Base-by-base conservation (phyloP, 2,888 invertebrate genomes). In the Vanessa cardui region DNA sequence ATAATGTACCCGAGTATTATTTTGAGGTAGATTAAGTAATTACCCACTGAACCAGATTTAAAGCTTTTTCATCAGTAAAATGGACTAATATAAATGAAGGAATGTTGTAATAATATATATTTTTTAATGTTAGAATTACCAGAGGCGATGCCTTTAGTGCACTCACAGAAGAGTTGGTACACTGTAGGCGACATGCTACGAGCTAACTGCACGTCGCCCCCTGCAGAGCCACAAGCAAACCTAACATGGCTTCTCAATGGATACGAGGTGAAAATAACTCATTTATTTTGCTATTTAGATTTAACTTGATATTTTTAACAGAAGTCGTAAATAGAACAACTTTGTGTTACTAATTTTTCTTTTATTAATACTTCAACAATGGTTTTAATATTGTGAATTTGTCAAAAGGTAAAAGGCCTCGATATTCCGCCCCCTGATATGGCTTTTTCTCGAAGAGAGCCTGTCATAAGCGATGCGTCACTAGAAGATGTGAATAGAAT, bases 211-310 rank as follows among this genome's bases (percentile, higher is more conserved):
- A 94, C 95, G 18, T 94, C 95, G 6, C 93, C 94, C 15, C 94
- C 94, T 9, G 94, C 96, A 16, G 94, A 94, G 75, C 96, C 96
- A 0, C 93, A 94, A 6, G 95, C 95, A 44, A 93, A 93, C 76
- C 92, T 96, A 72, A 95, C 94, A 74, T 96, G 96, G 93, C 88
- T 94, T 58, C 91, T 96, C 71, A 96, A 96, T 84, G 95, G 95
- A 83, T 95, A 95, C 83, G 90, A 92, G 89, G 92, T 91, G 80
- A 72, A 26, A 26, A 7, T 15, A 21, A 26, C n/a, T 46, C 12
- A 58, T 18, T 49, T 39, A 39, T 39, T 12, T 12, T 9, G 26
- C 12, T 39, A 7, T 12, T 39, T 39, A 39, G 0, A 12, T 12
- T 39, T 4, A 12, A 39, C 39, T 39, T 39, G 12, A 39, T 39